Base-by-base conservation (phyloP, 2,797 vertebrate genomes). In the Carapus acus region DNA sequence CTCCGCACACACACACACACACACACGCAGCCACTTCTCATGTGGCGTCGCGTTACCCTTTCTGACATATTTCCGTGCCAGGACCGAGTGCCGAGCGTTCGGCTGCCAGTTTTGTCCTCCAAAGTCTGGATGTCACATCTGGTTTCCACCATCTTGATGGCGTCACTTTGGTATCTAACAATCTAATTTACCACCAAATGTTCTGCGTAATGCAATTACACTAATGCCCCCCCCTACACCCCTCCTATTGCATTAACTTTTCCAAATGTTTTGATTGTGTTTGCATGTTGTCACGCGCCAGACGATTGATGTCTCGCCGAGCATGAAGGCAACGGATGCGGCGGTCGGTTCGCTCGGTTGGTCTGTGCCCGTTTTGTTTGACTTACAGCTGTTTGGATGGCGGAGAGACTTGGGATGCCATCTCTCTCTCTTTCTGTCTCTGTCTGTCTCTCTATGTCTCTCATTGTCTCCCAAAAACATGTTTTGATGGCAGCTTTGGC, bases 251-350 rank as follows among this genome's bases (percentile, higher is more conserved):
- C 46, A 2, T 54, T 53, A 42, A 52, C 58, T 58, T 60, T 39
- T 46, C 58, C 47, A 49, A 57, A 54, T 52, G 59, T 69, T 77
- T 71, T 67, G 54, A 77, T 81, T 71, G 23, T 41, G 44, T 68
- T 69, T 71, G 58, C 58, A 45, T 43, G 69, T 39, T 62, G 66
- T 56, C 17, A 23, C 66, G 50, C 47, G 71, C 40, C 45, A n/a
- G 18, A 27, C 2, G 19, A 62, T 65, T 76, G 57, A 76, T 71
- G 56, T 59, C 50, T 50, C 41, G 43, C 44, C 7, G 47, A 64
- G 70, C 59, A 49, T 73, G 67, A 73, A 65, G 67, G 58, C 43
- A 46, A 60, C 36, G 8, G 67, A 65, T 14, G 53, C 58, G 16
- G n/a, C 29, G 47, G 29, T 72, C 59, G 64, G 31, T 3, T 29